Percentiles rank a stretch among this genome's conserved stretches.
Evolutionary conservation across 2,888 invertebrate species (phyloP).

Genomic region (Himalopsyche tibetana): DNA sequence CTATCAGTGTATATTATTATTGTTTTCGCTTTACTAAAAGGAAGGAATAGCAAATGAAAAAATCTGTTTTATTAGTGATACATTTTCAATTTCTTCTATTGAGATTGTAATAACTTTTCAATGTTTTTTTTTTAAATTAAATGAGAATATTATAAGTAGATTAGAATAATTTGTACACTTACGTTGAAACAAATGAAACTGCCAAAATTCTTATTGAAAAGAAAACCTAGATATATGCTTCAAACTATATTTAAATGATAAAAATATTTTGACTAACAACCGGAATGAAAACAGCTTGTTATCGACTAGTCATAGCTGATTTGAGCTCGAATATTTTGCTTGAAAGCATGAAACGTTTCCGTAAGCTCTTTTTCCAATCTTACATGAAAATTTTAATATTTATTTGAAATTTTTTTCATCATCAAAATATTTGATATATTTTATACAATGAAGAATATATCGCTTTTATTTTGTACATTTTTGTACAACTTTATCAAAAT

Average conservation of each 20-base stretch:
- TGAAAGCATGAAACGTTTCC: neutral
- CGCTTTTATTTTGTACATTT: constrained; percentile 8
- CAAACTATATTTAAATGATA: constrained; percentile 56
- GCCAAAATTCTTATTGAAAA: constrained; percentile 63
- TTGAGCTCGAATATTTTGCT: constrained; percentile 47
- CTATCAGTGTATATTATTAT: constrained; percentile 29
- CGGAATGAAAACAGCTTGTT: constrained; percentile 48
- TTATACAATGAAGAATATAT: constrained; percentile 23
- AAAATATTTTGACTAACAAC: constrained; percentile 44
- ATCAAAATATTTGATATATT: constrained; percentile 19
- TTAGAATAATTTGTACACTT: constrained; percentile 45
- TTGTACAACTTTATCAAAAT: constrained; percentile 1
- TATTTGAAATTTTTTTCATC: constrained; percentile 3
- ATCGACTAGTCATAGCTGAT: constrained; percentile 63
- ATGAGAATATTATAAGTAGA: constrained; percentile 38
- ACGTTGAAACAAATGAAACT: constrained; percentile 59
- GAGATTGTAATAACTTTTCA: constrained; percentile 14
- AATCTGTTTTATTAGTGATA: constrained; percentile 23
- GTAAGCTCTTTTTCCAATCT: neutral
- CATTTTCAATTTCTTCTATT: constrained; percentile 38
- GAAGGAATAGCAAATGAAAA: constrained; percentile 37
- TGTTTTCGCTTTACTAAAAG: constrained; percentile 38
- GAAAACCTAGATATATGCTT: constrained; percentile 57
- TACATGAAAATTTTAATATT: constrained; percentile 25
- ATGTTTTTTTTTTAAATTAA: constrained; percentile 16